These are phyloP conservation scores for Choloepus didactylus DNA, from an alignment of 2,797 vertebrate genomes.

Conservation along the genomic window DNA sequence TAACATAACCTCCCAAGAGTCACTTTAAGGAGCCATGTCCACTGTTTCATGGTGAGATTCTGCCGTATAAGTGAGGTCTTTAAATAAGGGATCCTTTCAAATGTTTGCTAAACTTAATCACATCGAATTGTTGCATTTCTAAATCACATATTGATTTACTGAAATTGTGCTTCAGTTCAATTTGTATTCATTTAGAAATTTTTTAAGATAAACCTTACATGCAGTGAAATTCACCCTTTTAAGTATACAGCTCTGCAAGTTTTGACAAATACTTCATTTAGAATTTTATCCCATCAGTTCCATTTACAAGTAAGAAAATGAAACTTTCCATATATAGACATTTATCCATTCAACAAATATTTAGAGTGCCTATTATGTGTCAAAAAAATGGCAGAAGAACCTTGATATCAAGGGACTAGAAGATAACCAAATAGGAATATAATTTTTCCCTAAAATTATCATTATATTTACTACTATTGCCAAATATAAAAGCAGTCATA, in stretches of 20 bases:
- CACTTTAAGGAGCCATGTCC: neutral
- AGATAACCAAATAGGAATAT: neutral
- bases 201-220: neutral
- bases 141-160: neutral
- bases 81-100: neutral
- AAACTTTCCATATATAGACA: neutral
- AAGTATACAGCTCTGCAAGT: neutral
- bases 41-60: neutral
- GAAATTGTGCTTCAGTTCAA: neutral
- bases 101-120: neutral
- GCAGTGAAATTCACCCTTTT: neutral
- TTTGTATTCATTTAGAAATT: neutral
- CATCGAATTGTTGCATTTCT: neutral
- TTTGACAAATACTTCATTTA: neutral
- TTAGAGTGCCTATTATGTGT: neutral
- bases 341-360: neutral
- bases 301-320: neutral
- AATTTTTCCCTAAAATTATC: slow-evolving; percentile 11
- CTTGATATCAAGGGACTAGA: slow-evolving; percentile 20
- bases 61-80: neutral
- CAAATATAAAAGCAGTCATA: neutral
- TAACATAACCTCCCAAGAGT: neutral
- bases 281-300: neutral
- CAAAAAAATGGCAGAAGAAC: neutral
- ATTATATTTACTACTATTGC: neutral